These are phyloP conservation scores for Helicolenus hilgendorfi DNA, from an alignment of 2,797 vertebrate species.

Conservation along the genomic window DNA sequence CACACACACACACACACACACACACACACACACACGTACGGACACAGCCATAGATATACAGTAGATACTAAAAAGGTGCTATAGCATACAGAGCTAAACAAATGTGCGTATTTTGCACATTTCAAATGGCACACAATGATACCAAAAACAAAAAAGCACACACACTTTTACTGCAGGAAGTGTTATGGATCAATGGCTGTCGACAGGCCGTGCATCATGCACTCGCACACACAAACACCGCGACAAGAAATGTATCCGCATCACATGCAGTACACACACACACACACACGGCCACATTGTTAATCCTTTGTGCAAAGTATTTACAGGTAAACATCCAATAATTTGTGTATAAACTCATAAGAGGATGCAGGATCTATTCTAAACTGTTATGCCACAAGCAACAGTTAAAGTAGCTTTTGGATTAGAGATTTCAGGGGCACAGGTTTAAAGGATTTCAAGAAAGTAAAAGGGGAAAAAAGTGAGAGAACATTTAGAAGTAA, in stretches of 20 bases:
- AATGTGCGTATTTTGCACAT: slow-evolving; percentile 6
- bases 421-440: not conserved
- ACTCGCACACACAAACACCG: slow-evolving; percentile 20
- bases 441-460: not conserved
- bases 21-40: slow-evolving; percentile 4
- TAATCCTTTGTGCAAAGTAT: slow-evolving; percentile 57
- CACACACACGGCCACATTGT: not conserved
- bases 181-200: slow-evolving; percentile 47
- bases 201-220: slow-evolving; percentile 59
- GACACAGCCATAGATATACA: not conserved
- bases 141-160: not conserved
- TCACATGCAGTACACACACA: not conserved
- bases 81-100: not conserved
- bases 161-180: slow-evolving; percentile 14
- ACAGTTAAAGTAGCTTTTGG: not conserved
- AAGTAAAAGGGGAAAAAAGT: not conserved
- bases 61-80: slow-evolving; percentile 1
- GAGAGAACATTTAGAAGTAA: not conserved
- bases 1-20: slow-evolving; percentile 1
- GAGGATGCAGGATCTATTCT: not conserved
- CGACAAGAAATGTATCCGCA: slow-evolving; percentile 22
- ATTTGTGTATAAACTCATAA: not conserved
- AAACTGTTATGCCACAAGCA: not conserved
- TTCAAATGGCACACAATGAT: not conserved
- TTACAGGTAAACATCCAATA: slow-evolving; percentile 50